A percentile compares a stretch with the other conserved stretches of the same genome.
Evolutionary conservation across 2,113 vertebrate species (phyloP).

Genomic region (human (Homo sapiens)): DNA sequence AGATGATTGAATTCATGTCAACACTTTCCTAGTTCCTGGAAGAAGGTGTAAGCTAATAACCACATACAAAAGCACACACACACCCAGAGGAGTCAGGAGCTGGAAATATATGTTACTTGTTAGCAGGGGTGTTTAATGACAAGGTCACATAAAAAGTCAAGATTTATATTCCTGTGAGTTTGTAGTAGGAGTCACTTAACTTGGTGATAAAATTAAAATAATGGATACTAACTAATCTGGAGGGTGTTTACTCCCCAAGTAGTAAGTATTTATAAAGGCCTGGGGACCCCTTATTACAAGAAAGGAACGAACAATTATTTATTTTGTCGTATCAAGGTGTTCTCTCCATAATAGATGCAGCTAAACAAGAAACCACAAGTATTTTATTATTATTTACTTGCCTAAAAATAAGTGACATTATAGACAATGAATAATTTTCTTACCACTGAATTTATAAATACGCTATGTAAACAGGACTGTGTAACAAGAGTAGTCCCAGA

Average conservation of each 20-base stretch:
- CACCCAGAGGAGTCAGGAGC: neutral
- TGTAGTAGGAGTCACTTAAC: neutral
- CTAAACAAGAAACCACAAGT: neutral
- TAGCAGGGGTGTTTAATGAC: neutral
- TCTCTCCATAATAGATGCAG: neutral
- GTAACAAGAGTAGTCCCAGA: constrained; percentile 70
- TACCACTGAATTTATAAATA: constrained; percentile 78
- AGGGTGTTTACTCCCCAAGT: neutral
- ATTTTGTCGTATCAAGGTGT: neutral
- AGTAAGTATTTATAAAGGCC: neutral
- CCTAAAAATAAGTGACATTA: neutral
- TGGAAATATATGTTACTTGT: neutral
- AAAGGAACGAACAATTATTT: neutral
- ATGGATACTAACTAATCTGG: neutral
- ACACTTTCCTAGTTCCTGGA: neutral
- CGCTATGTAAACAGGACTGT: constrained; percentile 74
- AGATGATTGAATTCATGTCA: constrained; percentile 20
- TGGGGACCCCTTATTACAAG: neutral
- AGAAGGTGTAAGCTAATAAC: neutral
- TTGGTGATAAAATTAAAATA: constrained; percentile 30
- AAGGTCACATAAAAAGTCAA: constrained; percentile 4
- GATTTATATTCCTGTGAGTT: neutral
- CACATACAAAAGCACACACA: neutral
- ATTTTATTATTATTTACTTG: neutral
- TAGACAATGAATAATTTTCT: neutral